phyloP scores from a whole-genome alignment of 2,113 vertebrate genomes.

The Lota lota region DNA sequence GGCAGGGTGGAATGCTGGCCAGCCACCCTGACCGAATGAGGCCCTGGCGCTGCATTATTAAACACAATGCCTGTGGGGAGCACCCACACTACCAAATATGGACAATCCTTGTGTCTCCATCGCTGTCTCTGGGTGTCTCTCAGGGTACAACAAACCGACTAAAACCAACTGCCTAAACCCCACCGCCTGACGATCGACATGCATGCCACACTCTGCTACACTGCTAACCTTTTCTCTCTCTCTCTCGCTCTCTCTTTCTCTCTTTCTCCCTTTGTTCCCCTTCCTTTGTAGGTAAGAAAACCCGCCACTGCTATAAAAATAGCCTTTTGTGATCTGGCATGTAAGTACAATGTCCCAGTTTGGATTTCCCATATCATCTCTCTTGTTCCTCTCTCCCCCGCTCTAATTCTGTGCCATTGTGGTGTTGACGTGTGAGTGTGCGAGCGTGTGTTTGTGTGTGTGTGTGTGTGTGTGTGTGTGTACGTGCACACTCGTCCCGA shows the following conservation, averaged over 20 bases:
- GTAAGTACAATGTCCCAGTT: constrained; percentile 63
- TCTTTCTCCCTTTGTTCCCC: constrained; percentile 30
- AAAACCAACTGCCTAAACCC: constrained; percentile 13
- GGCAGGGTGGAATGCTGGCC: constrained; percentile 1
- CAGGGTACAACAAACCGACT: constrained; percentile 17
- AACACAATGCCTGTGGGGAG: constrained; percentile 44
- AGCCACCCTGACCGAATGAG: constrained; percentile 36
- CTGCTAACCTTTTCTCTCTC: constrained; percentile 1
- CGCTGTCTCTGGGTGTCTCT: constrained; percentile 25
- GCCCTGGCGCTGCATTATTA: constrained; percentile 53
- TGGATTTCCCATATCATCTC: constrained; percentile 21
- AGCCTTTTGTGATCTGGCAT: constrained; percentile 32
- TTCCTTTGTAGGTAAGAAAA: constrained; percentile 71
- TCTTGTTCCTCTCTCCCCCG: constrained; percentile 15
- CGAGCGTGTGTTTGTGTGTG: constrained; percentile 1
- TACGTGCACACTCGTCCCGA: constrained; percentile 13
- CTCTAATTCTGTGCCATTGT: constrained; percentile 1
- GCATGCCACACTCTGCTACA: constrained; percentile 15
- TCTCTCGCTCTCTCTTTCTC: constrained; percentile 21
- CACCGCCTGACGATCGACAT: constrained; percentile 25
- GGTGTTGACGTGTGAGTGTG: constrained; percentile 14
- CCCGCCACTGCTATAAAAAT: constrained; percentile 30
- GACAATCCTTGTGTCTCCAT: constrained; percentile 45
- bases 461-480: constrained; percentile 1
- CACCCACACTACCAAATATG: constrained; percentile 68